Evolutionary conservation across 2,888 invertebrate genomes (phyloP), one percentile per base, ranked within the genome.

Genomic region (Hedychridium roseum): DNA sequence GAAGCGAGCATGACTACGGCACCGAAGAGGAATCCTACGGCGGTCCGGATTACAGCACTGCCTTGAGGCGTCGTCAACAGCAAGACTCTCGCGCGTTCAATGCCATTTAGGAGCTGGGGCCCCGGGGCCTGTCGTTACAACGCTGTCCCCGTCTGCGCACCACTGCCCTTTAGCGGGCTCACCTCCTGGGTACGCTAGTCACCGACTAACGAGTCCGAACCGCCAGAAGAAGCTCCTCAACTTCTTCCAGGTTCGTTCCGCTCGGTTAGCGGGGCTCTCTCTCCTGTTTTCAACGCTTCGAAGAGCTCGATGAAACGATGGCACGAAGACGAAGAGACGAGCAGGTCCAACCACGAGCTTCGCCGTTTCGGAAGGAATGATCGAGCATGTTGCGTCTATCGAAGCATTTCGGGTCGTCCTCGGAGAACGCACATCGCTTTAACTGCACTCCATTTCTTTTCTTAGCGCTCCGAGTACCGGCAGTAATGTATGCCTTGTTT

Each of bases 61-160:
- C 87, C 30, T 86, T 88, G 66, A 83, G 88, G 53, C 84, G 74
- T 51, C 73, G 74, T 50, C 76, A 72, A 57, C 76, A 71, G 54
- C 76, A 77, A 59, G 78, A 79, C 57, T 69, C 77, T 57, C 75
- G 89, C 72, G 87, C 87, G 66, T 85, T 88, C 69, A 89, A 89
- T 81, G 89, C 88, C 78, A 88, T 89, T 80, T 89, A 88, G 86
- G 83, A 80, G 73, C 73, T 73, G 78, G 78, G 76, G 76, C 76
- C 80, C 75, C 75, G 76, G 78, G 76, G 78, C 71, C 77, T 77
- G 73, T 77, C 75, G 71, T 68, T 75, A 60, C 73, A 71, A 67
- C 74, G 77, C 69, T 78, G 79, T 73, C 78, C 77, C 72, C 70
- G 72, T 57, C 67, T 78, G 68, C 76, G 76, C 73, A 78, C 78